Conservation (phyloP, 2,113 vertebrate species). For the Cervus canadensis region DNA sequence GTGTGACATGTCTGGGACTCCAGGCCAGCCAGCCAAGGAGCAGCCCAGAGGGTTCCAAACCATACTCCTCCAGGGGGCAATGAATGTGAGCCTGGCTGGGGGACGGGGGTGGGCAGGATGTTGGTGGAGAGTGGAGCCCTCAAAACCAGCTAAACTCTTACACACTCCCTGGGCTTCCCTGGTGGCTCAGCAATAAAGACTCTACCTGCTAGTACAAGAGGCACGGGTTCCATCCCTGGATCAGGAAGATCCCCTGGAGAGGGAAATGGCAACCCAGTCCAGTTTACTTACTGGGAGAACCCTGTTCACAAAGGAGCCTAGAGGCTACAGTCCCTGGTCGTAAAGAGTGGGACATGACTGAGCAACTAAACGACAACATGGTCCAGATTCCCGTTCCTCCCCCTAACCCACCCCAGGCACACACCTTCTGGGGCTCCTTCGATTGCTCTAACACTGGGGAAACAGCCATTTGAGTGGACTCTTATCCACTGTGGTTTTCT, state of each 20-base stretch:
- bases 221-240: neutral
- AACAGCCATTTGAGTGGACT: neutral
- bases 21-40: neutral
- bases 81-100: neutral
- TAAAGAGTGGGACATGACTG: neutral
- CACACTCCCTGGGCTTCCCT: neutral
- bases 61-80: neutral
- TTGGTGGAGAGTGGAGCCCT: neutral
- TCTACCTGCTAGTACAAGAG: neutral
- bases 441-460: neutral
- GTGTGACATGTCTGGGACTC: neutral
- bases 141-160: neutral
- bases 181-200: neutral
- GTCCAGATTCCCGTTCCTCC: neutral
- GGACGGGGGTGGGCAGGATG: neutral
- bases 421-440: neutral
- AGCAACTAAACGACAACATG: neutral
- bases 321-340: neutral
- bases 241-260: neutral
- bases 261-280: neutral
- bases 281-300: neutral
- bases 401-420: rapidly evolving
- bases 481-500: neutral
- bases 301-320: neutral
- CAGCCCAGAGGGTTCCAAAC: neutral